Base-by-base conservation (phyloP, 1,140 invertebrate genomes). In the Cyrtorhinus lividipennis region DNA sequence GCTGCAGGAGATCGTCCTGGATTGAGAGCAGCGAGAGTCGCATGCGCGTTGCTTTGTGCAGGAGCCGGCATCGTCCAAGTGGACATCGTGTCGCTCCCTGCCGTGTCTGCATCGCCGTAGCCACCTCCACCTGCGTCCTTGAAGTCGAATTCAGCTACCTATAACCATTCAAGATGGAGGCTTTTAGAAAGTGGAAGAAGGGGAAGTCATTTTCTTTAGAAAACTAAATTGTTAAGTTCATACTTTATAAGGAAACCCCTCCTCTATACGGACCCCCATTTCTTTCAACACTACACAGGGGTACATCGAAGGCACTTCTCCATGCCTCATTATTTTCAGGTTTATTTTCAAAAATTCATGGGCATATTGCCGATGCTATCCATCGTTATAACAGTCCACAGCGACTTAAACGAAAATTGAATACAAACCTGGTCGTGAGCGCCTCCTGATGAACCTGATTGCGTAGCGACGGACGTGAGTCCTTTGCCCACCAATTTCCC, bases 401-500 rank as follows among this genome's bases (percentile, higher is more conserved):
- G n/a, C n/a, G n/a, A n/a, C n/a, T n/a, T n/a, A n/a, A n/a, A n/a
- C n/a, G n/a, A n/a, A n/a, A n/a, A n/a, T n/a, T n/a, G n/a, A n/a
- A n/a, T 38, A 15, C 30, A 27, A 13, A 59, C 58, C 24, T 59
- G 58, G 38, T 59, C 58, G 12, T 59, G 58, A 38, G 69, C 73
- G 44, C 66, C 66, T 63, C 75, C 77, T 66, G 73, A 70, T 18
- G 72, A 72, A 22, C 72, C 71, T 3, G 75, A 76, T 24, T 74
- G 65, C 18, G 65, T 64, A 2, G 69, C 70, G 26, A 71, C 69
- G 20, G 61, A 70, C 13, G 67, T 66, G 1, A 70, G 65, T 0
- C 70, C 86, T 80, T 90, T 90, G 26, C 86, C 86, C 56, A 89
- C 80, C 48, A 90, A 80, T 73, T 88, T 88, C 57, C 86, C 86